Conservation (phyloP, 2,113 vertebrate genomes). For the Salvelinus namaycush region DNA sequence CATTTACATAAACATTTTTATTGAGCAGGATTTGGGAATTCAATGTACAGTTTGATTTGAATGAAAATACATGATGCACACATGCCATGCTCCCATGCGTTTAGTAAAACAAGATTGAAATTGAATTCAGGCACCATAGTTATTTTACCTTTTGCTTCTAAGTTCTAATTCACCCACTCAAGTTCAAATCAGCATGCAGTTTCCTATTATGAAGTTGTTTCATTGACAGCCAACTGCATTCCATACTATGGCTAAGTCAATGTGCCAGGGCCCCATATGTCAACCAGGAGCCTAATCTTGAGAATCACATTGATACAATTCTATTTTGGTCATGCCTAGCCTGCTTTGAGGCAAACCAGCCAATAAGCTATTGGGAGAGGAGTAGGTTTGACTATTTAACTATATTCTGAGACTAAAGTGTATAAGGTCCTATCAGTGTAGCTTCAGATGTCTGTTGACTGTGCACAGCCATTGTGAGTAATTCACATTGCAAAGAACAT, state of each 20-base stretch:
- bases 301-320: background rate
- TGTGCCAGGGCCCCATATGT: slow-evolving; percentile 26
- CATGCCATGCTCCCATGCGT: slow-evolving; percentile 5
- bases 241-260: slow-evolving; percentile 41
- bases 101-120: slow-evolving; percentile 19
- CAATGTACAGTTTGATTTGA: slow-evolving; percentile 7
- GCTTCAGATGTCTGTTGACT: background rate
- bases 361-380: background rate
- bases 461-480: background rate
- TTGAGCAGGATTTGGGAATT: slow-evolving; percentile 35
- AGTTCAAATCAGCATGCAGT: slow-evolving; percentile 42
- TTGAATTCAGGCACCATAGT: slow-evolving; percentile 5
- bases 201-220: slow-evolving; percentile 25
- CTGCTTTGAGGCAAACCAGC: slow-evolving; percentile 14
- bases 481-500: slow-evolving; percentile 1
- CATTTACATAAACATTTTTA: slow-evolving; percentile 42
- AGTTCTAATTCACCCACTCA: background rate
- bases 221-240: slow-evolving; percentile 25
- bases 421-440: background rate
- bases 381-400: background rate
- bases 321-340: slow-evolving; percentile 3
- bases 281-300: background rate
- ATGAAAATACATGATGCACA: background rate
- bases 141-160: background rate
- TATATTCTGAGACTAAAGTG: background rate